Conservation (phyloP, 2,797 vertebrate species). For the Poecilia picta region DNA sequence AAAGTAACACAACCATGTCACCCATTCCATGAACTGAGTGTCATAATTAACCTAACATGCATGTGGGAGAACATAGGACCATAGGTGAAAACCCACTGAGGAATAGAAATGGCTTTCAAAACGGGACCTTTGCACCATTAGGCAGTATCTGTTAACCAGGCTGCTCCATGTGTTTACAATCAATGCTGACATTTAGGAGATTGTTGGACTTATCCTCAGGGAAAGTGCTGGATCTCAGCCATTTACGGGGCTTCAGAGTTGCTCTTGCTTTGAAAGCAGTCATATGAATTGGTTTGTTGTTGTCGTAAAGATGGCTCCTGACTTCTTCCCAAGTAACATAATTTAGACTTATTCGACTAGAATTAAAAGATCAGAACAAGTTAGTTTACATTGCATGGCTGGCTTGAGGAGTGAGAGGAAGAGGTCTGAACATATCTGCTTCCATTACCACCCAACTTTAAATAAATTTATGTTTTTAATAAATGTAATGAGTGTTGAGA, state of each 20-base stretch:
- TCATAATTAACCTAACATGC: constrained; percentile 4
- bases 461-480: background rate
- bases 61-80: background rate
- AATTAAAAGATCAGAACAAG: background rate
- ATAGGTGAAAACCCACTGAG: background rate
- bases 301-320: background rate
- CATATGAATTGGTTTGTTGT: background rate
- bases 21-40: background rate
- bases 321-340: background rate
- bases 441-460: background rate
- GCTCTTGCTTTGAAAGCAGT: background rate
- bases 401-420: background rate
- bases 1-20: background rate
- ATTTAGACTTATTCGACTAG: background rate
- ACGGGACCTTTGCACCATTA: background rate
- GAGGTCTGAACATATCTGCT: background rate
- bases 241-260: background rate
- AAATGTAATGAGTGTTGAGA: background rate
- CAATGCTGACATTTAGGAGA: constrained; percentile 9
- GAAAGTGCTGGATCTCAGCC: background rate
- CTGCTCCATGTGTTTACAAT: constrained; percentile 7
- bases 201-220: constrained; percentile 2
- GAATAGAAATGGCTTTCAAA: background rate
- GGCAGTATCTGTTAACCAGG: background rate
- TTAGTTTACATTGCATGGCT: background rate